Percentiles rank a stretch among this genome's conserved stretches.
phyloP scores from a whole-genome alignment of 2,113 vertebrate genomes.

The western clawed frog (Xenopus tropicalis) region DNA sequence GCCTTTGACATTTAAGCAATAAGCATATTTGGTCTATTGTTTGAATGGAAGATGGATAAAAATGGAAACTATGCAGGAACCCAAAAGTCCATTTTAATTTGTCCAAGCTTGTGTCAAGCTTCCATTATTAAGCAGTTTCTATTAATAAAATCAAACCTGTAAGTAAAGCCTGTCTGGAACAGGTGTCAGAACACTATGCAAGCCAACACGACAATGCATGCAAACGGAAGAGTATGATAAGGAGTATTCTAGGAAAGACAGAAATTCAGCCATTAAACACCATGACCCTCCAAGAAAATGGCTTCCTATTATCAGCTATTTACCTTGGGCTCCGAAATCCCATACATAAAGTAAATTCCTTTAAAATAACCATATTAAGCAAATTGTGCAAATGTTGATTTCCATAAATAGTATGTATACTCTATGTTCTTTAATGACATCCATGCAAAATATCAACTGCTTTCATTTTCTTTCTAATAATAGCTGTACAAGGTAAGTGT shows the following conservation, averaged over 20 bases:
- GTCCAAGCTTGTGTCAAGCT: no score
- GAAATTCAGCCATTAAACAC: conserved; percentile 20
- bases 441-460: conserved; percentile 36
- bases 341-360: neutral
- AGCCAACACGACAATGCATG: conserved; percentile 3
- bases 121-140: no score
- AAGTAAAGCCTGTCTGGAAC: conserved; percentile 41
- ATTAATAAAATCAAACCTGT: no score
- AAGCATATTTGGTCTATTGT: no score
- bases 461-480: conserved; percentile 43
- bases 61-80: no score
- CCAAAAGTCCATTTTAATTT: no score
- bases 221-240: conserved; percentile 35
- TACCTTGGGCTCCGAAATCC: conserved; percentile 11
- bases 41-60: no score
- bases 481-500: conserved; percentile 20
- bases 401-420: conserved; percentile 22
- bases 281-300: conserved; percentile 34
- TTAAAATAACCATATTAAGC: conserved; percentile 24
- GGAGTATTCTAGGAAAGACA: conserved; percentile 48
- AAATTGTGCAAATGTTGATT: conserved; percentile 8
- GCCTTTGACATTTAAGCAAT: no score
- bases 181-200: conserved; percentile 2
- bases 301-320: conserved; percentile 45
- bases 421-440: conserved; percentile 1